Evolutionary conservation across 2,797 vertebrate genomes (phyloP).

Genomic region (Alectoris magna): DNA sequence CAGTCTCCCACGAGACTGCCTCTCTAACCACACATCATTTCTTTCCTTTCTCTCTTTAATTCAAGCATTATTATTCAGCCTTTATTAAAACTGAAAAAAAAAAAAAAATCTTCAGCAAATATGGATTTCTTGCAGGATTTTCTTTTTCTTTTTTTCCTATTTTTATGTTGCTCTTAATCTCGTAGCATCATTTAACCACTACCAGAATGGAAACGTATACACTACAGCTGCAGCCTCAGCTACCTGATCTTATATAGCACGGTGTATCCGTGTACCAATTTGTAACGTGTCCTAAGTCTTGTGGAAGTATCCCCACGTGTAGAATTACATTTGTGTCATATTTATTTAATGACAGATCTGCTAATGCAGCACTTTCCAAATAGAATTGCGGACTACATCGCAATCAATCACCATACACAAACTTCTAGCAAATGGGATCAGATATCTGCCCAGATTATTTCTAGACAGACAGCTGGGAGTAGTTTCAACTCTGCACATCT

Average conservation of each 20-base stretch:
- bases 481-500: neutral
- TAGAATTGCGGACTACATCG: neutral
- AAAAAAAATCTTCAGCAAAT: neutral
- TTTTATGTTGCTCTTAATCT: neutral
- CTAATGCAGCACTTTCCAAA: slow-evolving; percentile 25
- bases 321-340: slow-evolving; percentile 55
- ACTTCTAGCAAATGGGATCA: neutral
- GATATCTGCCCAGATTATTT: neutral
- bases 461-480: neutral
- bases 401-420: neutral
- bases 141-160: neutral
- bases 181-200: neutral
- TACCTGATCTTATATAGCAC: slow-evolving; percentile 18
- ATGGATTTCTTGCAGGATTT: neutral
- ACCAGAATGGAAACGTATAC: neutral
- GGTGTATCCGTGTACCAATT: neutral
- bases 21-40: neutral
- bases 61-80: neutral
- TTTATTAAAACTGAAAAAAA: neutral
- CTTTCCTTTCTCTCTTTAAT: neutral
- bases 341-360: slow-evolving; percentile 67
- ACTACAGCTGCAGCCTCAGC: neutral
- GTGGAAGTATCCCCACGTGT: neutral
- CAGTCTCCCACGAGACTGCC: neutral
- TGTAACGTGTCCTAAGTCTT: slow-evolving; percentile 35